Percentiles rank a stretch among this genome's conserved stretches.
These are phyloP conservation scores for Montipora efflorescens DNA, from an alignment of 64 coral and sea anemone species.

Conservation along the genomic window DNA sequence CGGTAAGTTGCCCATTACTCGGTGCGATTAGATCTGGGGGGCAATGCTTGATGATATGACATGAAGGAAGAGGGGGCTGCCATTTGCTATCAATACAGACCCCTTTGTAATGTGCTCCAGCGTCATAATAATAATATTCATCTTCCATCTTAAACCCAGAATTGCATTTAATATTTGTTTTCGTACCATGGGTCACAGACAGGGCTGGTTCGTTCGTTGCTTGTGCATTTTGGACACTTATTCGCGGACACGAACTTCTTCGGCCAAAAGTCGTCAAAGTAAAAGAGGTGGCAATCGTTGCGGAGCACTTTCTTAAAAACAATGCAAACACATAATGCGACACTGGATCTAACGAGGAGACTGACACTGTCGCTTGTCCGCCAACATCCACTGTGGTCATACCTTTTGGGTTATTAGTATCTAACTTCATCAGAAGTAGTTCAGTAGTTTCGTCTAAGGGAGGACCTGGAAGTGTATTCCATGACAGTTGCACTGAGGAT, in stretches of 20 bases:
- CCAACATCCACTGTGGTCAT: neutral
- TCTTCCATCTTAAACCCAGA: neutral
- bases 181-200: neutral
- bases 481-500: neutral
- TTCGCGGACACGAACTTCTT: neutral
- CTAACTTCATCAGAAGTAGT: neutral
- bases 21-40: neutral
- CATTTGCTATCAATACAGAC: slow-evolving; percentile 35
- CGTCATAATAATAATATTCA: neutral
- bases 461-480: neutral
- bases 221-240: neutral
- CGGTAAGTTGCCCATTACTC: neutral
- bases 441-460: neutral
- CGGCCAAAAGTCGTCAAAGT: neutral
- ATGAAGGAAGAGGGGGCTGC: neutral
- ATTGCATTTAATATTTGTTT: neutral
- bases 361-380: too few species aligned
- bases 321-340: neutral
- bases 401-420: neutral
- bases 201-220: too few species aligned
- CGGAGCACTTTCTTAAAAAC: too few species aligned
- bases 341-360: neutral
- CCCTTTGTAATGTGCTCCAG: neutral
- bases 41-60: too few species aligned
- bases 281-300: neutral